phyloP scores from a whole-genome alignment of 2,888 invertebrate genomes.

The Oxystoma pomonae region DNA sequence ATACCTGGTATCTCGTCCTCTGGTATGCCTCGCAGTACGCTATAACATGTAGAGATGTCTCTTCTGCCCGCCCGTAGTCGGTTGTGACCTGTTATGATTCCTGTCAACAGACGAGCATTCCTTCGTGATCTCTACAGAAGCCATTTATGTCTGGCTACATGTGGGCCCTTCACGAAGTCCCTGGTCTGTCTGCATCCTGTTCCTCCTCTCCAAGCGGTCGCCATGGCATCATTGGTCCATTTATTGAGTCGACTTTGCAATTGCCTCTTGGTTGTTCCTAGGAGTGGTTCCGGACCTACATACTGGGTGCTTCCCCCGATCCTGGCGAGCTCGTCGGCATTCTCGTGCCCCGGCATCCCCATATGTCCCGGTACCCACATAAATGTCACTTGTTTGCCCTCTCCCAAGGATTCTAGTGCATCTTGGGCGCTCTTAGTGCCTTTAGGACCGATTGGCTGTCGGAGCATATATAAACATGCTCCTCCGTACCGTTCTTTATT shows the following conservation, averaged over 20 bases:
- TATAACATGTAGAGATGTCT: background rate
- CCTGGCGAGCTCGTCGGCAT: background rate
- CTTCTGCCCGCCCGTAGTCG: background rate
- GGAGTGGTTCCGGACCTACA: background rate
- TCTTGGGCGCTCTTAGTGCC: background rate
- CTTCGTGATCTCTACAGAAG: background rate
- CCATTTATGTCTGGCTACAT: background rate
- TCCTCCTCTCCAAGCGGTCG: background rate
- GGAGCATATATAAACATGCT: background rate
- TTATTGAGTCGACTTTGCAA: background rate
- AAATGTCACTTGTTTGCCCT: background rate
- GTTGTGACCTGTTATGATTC: background rate
- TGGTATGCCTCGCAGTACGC: background rate
- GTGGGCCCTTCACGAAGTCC: background rate
- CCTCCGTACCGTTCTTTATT: background rate
- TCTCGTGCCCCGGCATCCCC: background rate
- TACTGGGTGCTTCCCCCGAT: background rate
- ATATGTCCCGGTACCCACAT: background rate
- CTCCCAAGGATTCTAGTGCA: background rate
- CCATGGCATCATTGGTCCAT: background rate
- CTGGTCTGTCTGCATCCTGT: background rate
- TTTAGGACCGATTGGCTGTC: background rate
- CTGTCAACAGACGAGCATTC: background rate
- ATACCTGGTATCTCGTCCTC: background rate
- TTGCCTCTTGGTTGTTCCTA: background rate